Evolutionary conservation across 2,797 vertebrate species (phyloP), one percentile per base, ranked within the genome.

Genomic region (Sebastes steindachneri): DNA sequence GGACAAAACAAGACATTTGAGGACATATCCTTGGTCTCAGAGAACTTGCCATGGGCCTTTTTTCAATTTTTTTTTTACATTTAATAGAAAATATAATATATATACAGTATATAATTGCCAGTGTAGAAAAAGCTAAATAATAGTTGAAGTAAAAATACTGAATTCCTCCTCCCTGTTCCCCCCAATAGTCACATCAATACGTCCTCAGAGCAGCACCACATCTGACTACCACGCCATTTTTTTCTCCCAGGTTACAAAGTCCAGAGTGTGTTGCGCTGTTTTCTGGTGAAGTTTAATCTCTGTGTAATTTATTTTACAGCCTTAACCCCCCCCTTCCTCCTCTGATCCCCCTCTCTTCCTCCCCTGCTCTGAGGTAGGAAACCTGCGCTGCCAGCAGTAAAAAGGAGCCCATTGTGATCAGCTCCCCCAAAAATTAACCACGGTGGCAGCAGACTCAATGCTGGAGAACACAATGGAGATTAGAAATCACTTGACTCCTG

Each of bases 201-300:
- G 57, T 68, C 51, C n/a, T 53, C 70, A 11, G 17, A 4, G 55
- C 72, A 58, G 53, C 54, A 21, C 33, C 17, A 55, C 41, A 25
- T 75, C 41, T 21, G 48, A 33, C 37, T 53, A 28, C 29, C 55
- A 33, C 54, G 45, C 37, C 41, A 45, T 12, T 37, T 74, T 31
- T 70, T 21, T 71, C 35, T 45, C 14, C 23, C 53, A 48, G 37
- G 89, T 86, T 85, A 81, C 89, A 93, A 92, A 94, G 93, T 95
- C 83, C 89, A 92, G 55, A 37, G 48, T 63, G 67, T 54, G 64
- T 84, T 53, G 25, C 68, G 8, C 58, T 79, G 82, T 80, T 79
- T 85, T 79, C 77, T 81, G 77, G 57, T 91, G 82, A 89, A 80
- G 89, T 92, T 88, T 92, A 90, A 92, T 93, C 83, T 90, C 11